Base-by-base conservation (phyloP, 2,113 vertebrate genomes). In the Sitta europaea region DNA sequence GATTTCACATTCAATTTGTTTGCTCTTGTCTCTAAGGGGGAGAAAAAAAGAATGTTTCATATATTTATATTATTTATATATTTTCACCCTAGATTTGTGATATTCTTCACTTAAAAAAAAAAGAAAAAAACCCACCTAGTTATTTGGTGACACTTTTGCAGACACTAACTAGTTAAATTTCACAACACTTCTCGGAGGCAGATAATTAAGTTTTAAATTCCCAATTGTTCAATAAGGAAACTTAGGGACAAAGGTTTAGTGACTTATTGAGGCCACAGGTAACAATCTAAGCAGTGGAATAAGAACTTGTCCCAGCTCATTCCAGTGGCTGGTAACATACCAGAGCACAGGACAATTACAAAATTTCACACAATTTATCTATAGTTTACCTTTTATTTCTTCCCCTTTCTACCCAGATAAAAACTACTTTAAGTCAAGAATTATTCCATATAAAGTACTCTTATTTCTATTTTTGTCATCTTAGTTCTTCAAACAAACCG, bases 151-250 rank as follows among this genome's bases (percentile, higher is more conserved):
- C 88, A 91, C 43, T 57, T 91, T 95, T 78, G n/a, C 51, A 88
- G 81, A 42, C 25, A 68, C 67, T 82, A 86, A 53, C 42, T 73
- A 88, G 92, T 84, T 95, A 96, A 80, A 79, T 82, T 91, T 88
- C 62, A 77, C 78, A 94, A 88, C 59, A 63, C 42, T 85, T 38
- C 78, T 83, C 40, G 77, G 79, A 89, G 65, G 75, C 51, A 94
- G 73, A 95, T 94, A 95, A 95, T 85, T 94, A 93, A 85, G 68
- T 82, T 92, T 90, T 93, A 90, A 92, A 86, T 85, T 97, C 91
- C 81, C 76, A 50, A 59, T 92, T 94, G 83, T 77, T 95, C 75
- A 63, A 94, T 72, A 83, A 89, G 43, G 82, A 94, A 96, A 86
- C 72, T 80, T 75, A 68, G 50, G 73, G 59, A 90, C 82, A 94